These are phyloP conservation scores for Hetaerina titia DNA, from an alignment of 2,888 invertebrate species.

Conservation along the genomic window DNA sequence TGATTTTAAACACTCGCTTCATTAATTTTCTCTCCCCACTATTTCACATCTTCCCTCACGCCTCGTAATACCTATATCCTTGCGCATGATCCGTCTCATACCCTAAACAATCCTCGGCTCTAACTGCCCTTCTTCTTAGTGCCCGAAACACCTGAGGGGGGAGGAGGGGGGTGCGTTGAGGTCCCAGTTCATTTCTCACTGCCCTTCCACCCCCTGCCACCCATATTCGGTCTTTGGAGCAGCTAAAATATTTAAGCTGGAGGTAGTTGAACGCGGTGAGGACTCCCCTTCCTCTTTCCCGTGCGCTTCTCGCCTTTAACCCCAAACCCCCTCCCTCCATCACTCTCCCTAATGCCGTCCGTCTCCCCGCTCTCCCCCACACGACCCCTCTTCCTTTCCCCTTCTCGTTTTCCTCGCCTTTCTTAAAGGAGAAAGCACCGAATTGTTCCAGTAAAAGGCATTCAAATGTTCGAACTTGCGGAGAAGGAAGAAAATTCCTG, in stretches of 20 bases:
- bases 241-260: constrained; percentile 56
- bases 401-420: background rate
- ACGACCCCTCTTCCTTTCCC: background rate
- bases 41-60: background rate
- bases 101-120: background rate
- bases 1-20: background rate
- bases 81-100: background rate
- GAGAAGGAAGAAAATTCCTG: too few species aligned
- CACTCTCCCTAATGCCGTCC: background rate
- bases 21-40: background rate
- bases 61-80: background rate
- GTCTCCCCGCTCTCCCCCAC: background rate
- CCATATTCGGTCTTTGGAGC: constrained; percentile 19
- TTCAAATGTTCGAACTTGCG: too few species aligned
- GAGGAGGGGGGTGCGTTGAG: too few species aligned
- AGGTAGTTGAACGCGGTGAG: constrained; percentile 22
- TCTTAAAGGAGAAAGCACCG: background rate
- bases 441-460: background rate
- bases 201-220: background rate
- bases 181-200: too few species aligned
- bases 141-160: too few species aligned
- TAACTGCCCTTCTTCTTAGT: background rate
- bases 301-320: background rate
- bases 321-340: background rate
- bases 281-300: background rate